Base-by-base conservation (phyloP, 2,888 invertebrate species). In the Entomobrya multifasciata region DNA sequence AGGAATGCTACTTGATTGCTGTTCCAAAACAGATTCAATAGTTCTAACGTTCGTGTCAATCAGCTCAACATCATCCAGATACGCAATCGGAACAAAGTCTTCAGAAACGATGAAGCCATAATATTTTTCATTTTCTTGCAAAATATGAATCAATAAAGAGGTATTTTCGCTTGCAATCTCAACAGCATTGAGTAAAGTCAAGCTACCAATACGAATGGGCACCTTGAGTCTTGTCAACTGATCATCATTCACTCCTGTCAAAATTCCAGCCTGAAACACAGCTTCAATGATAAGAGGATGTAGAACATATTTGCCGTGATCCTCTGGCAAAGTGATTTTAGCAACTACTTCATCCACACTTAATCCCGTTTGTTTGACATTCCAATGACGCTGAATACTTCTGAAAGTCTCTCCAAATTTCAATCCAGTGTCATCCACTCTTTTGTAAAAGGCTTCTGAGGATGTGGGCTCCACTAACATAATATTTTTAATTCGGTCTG, bases 391-490 rank as follows among this genome's bases (percentile, higher is more conserved):
- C 17, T 15, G 4, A 27, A 88, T 72, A 13, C 57, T 57, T 78
- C 57, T 65, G 57, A 88, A 88, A 25, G 22, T 52, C 1, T 74
- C 57, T 1, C 88, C 88, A 57, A 88, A 86, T 15, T 74, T 77
- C 13, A 88, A 44, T 72, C 86, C 86, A 10, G 20, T n/a, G 3
- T 78, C 83, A 3, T 55, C 60, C 10, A 81, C 41, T 1, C 72
- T 25, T 20, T 86, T 60, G 78, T 88, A 88, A 62, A 88, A 86
- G 36, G 67, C 47, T 15, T 41, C 74, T 1, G 70, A 25, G 2
- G 72, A 41, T 0, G 41, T 25, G 1, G 13, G 6, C 13, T 62
- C 30, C 4, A 3, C 1, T 3, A 25, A 1, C n/a, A 67, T 3
- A 11, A 67, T 1, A 17, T 36, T 20, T 25, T 47, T 57, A n/a